A percentile compares a stretch with the other conserved stretches of the same genome.
These are phyloP conservation scores for Artibeus jamaicensis DNA, from an alignment of 2,797 vertebrate genomes.

Conservation along the genomic window DNA sequence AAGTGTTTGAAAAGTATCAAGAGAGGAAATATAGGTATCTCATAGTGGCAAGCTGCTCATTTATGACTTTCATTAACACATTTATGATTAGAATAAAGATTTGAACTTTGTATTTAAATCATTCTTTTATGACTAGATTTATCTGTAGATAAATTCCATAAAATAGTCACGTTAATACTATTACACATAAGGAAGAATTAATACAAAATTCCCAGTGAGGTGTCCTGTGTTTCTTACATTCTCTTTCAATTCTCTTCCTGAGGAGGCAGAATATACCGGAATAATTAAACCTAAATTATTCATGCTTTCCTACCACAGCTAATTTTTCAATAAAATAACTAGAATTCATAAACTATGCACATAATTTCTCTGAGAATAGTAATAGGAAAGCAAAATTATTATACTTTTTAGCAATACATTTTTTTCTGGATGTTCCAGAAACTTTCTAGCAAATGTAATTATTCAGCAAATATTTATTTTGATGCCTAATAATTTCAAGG, in stretches of 20 bases:
- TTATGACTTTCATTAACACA: constrained; percentile 62
- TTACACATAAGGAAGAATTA: constrained; percentile 51
- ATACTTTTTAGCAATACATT: constrained; percentile 37
- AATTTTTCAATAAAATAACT: constrained; percentile 67
- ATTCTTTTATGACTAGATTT: constrained; percentile 57
- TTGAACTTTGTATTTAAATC: constrained; percentile 61
- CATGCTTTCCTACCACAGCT: constrained; percentile 44
- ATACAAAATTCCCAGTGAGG: neutral
- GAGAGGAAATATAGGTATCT: constrained; percentile 26
- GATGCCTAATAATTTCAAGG: neutral
- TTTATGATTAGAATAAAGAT: constrained; percentile 47
- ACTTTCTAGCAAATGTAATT: constrained; percentile 36
- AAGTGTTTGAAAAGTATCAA: constrained; percentile 29
- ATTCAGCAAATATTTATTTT: constrained; percentile 48
- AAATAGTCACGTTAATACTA: constrained; percentile 55
- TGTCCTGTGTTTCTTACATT: constrained; percentile 20
- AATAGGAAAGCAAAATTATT: constrained; percentile 35
- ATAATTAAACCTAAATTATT: constrained; percentile 72
- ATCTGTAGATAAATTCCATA: constrained; percentile 49
- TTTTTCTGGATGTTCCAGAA: constrained; percentile 56
- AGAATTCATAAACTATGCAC: constrained; percentile 48
- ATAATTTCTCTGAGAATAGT: constrained; percentile 51
- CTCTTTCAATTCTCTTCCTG: constrained; percentile 38
- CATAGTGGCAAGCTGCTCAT: constrained; percentile 32
- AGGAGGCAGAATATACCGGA: constrained; percentile 37